phyloP scores from a whole-genome alignment of 2,797 vertebrate genomes.

The Potorous gilbertii region DNA sequence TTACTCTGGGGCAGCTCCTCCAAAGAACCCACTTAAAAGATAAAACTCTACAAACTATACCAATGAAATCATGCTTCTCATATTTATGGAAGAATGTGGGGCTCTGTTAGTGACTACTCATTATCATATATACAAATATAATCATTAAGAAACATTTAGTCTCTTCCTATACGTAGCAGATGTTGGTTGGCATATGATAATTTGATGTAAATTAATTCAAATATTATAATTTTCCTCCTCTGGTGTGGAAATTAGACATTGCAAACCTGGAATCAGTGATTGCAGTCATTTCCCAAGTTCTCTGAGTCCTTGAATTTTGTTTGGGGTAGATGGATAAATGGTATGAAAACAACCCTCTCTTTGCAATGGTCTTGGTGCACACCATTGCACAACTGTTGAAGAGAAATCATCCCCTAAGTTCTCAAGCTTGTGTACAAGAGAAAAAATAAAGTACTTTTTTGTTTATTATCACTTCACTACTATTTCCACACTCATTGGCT shows the following conservation, averaged over 20 bases:
- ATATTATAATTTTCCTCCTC: slow-evolving; percentile 78
- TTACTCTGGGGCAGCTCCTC: slow-evolving; percentile 59
- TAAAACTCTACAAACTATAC: slow-evolving; percentile 76
- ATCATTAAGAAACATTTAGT: slow-evolving; percentile 49
- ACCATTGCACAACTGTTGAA: neutral
- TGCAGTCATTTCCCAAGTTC: slow-evolving; percentile 69
- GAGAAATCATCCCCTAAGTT: neutral
- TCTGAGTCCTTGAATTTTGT: slow-evolving; percentile 12
- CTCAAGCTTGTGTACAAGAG: neutral
- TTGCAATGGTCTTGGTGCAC: neutral
- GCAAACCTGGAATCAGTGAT: slow-evolving; percentile 74
- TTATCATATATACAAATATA: slow-evolving; percentile 74
- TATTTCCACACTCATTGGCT: neutral
- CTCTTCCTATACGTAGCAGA: slow-evolving; percentile 73
- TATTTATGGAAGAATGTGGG: slow-evolving; percentile 74
- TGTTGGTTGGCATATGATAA: slow-evolving; percentile 77
- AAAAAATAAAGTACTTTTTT: neutral
- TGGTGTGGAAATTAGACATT: slow-evolving; percentile 73
- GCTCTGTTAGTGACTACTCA: slow-evolving; percentile 68
- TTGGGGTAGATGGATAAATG: neutral
- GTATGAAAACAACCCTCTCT: neutral
- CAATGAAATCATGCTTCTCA: slow-evolving; percentile 78
- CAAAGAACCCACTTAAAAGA: slow-evolving; percentile 76
- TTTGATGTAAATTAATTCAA: slow-evolving; percentile 79
- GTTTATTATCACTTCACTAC: neutral